A percentile compares a stretch with the other conserved stretches of the same genome.
Conservation (phyloP, 1,140 invertebrate species). For the Diuraphis noxia region DNA sequence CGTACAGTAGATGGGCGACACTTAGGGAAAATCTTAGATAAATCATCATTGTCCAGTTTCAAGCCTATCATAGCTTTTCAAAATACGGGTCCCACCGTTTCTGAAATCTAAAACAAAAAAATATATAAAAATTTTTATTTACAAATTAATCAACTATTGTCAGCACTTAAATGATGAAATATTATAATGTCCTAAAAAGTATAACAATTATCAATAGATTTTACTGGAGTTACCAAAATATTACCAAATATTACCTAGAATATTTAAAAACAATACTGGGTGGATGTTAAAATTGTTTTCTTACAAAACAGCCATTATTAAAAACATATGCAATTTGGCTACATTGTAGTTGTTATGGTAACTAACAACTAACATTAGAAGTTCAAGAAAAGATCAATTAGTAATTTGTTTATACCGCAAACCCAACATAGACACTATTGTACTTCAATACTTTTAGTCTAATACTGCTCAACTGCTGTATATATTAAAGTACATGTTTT, state of each 20-base stretch:
- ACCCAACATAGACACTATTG: not conserved
- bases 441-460: not conserved
- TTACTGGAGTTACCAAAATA: not conserved
- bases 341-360: conserved; percentile 44
- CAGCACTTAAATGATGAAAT: not conserved
- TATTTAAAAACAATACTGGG: not conserved
- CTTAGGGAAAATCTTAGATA: conserved; percentile 80
- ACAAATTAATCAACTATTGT: not conserved
- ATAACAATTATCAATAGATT: not conserved
- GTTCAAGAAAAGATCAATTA: conserved; percentile 53
- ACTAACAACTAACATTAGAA: conserved; percentile 50
- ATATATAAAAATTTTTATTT: not conserved
- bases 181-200: not conserved
- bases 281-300: not conserved
- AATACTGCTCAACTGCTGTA: too few relatives aligned
- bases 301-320: conserved; percentile 27
- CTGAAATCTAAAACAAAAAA: conserved; percentile 44
- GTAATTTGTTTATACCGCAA: conserved; percentile 1
- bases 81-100: conserved; percentile 47
- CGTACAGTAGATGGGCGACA: conserved; percentile 67
- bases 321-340: conserved; percentile 26
- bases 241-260: not conserved
- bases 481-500: not conserved
- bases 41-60: conserved; percentile 66
- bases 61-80: conserved; percentile 54